These are phyloP conservation scores for Ailurus styani DNA, from an alignment of 2,113 vertebrate genomes.

Conservation along the genomic window DNA sequence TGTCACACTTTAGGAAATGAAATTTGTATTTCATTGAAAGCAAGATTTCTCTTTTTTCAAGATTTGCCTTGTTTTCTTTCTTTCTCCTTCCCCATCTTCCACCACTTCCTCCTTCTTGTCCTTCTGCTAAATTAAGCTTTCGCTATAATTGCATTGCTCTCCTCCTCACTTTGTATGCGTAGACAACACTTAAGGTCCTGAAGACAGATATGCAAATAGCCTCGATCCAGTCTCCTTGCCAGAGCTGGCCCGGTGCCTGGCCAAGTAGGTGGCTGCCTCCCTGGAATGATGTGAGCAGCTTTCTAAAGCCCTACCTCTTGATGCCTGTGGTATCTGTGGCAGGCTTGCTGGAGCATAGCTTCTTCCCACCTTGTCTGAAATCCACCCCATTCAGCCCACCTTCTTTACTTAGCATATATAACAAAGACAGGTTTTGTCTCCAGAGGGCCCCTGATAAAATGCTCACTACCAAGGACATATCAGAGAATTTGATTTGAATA, in stretches of 20 bases:
- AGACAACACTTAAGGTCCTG: slow-evolving; percentile 9
- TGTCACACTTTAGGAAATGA: not conserved
- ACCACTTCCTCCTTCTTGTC: not conserved
- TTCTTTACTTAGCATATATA: not conserved
- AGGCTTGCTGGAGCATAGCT: not conserved
- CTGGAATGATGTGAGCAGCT: not conserved
- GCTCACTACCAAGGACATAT: not conserved
- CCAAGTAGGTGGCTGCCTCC: not conserved
- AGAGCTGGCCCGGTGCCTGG: not conserved
- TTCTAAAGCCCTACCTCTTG: not conserved
- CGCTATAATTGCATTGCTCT: not conserved
- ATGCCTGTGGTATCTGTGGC: not conserved
- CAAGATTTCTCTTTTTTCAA: not conserved
- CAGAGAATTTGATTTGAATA: not conserved
- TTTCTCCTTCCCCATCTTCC: not conserved
- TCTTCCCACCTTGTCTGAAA: not conserved
- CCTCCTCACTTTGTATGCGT: not conserved
- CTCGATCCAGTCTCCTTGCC: not conserved
- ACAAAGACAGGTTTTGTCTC: not conserved
- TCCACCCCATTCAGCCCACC: not conserved
- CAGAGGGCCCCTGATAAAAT: not conserved
- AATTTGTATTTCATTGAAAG: slow-evolving; percentile 19
- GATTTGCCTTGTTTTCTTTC: not conserved
- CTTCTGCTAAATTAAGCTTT: not conserved
- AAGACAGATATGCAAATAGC: slow-evolving; percentile 28